These are phyloP conservation scores for Aelia acuminata DNA, from an alignment of 2,888 invertebrate genomes.

Conservation along the genomic window DNA sequence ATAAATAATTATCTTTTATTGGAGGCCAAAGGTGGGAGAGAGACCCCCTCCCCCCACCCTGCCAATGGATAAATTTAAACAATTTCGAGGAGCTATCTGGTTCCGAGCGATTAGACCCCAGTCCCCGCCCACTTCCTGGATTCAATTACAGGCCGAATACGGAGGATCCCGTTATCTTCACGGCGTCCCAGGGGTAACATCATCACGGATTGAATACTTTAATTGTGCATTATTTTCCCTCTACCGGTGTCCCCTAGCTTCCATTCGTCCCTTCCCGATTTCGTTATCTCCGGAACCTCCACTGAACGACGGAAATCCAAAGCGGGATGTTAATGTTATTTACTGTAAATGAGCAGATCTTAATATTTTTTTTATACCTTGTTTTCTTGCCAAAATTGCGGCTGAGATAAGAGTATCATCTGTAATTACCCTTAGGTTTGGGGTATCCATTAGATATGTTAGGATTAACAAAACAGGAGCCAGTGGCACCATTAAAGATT, in stretches of 20 bases:
- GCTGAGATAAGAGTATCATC: not conserved
- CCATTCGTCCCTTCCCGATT: not conserved
- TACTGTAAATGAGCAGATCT: conserved; percentile 1
- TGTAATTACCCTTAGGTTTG: not conserved
- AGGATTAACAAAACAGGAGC: too few species aligned
- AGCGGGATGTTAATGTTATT: not conserved
- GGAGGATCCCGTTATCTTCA: conserved; percentile 29
- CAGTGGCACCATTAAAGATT: too few species aligned
- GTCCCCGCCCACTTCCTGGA: not conserved
- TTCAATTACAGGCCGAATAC: conserved; percentile 32
- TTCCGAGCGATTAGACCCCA: not conserved
- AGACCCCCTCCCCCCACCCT: not conserved
- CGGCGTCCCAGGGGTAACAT: not conserved
- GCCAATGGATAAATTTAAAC: conserved; percentile 1
- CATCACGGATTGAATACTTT: conserved; percentile 43
- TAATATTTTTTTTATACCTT: not conserved
- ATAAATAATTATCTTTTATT: too few species aligned
- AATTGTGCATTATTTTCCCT: conserved; percentile 20
- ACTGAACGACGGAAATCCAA: not conserved
- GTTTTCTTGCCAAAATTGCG: not conserved
- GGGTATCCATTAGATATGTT: not conserved
- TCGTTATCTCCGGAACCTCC: not conserved
- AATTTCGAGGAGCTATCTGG: conserved; percentile 26
- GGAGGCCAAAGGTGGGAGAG: too few species aligned
- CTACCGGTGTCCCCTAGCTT: not conserved